phyloP scores from a whole-genome alignment of 1,140 invertebrate genomes.

The Penaeus chinensis region DNA sequence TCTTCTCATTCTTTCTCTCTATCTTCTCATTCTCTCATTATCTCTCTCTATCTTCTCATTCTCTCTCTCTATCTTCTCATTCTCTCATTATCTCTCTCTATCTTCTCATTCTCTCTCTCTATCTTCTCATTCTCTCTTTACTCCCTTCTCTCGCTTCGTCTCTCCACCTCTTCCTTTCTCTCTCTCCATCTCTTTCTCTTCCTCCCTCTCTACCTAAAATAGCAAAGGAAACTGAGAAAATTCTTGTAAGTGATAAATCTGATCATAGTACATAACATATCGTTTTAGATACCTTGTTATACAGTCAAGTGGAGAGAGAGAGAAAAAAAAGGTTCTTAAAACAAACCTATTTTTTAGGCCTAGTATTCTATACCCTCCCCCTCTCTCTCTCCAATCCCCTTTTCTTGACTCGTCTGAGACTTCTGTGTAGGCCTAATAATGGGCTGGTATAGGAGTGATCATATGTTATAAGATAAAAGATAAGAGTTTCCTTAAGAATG shows the following conservation, averaged over 20 bases:
- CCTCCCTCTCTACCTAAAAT: neutral
- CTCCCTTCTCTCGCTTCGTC: neutral
- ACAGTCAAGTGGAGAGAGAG: too few relatives aligned
- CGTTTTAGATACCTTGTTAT: too few relatives aligned
- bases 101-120: neutral
- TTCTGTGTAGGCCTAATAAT: too few relatives aligned
- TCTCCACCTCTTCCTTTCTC: neutral
- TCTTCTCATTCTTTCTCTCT: neutral
- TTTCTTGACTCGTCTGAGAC: too few relatives aligned
- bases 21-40: neutral
- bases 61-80: neutral
- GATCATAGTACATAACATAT: too few relatives aligned
- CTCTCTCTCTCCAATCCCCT: too few relatives aligned
- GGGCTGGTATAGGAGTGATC: too few relatives aligned
- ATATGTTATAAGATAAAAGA: too few relatives aligned
- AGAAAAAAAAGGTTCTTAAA: too few relatives aligned
- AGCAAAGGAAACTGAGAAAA: neutral
- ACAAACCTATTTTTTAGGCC: too few relatives aligned
- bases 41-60: neutral
- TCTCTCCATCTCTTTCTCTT: neutral
- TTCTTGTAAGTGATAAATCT: neutral
- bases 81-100: neutral
- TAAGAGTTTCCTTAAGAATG: too few relatives aligned
- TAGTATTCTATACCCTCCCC: too few relatives aligned
- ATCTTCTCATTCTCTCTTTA: neutral